phyloP scores from a whole-genome alignment of 2,888 invertebrate genomes.

The Tetanocera ferruginea region DNA sequence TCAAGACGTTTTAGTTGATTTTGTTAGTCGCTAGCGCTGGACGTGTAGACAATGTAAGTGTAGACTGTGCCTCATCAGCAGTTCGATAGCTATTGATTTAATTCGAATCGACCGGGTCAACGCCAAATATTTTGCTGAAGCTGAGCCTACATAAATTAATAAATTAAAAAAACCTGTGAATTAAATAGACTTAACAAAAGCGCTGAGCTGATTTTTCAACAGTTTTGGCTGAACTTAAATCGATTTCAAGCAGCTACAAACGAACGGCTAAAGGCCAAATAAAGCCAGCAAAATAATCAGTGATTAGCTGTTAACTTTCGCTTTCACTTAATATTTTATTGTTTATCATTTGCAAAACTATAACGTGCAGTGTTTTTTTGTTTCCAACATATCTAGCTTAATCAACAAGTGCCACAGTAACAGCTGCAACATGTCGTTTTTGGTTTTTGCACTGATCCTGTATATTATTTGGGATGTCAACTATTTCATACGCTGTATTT shows the following conservation, averaged over 20 bases:
- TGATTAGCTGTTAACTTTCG: not conserved
- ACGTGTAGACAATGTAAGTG: constrained; percentile 3
- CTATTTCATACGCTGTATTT: constrained; percentile 81
- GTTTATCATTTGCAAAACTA: not conserved
- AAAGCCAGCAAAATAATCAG: no score
- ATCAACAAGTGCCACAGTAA: no score
- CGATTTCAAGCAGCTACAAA: not conserved
- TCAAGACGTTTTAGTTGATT: not conserved
- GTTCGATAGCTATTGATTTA: not conserved
- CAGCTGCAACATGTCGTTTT: constrained; percentile 57
- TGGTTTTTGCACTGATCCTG: constrained; percentile 69
- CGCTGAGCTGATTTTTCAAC: not conserved
- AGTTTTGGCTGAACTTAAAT: not conserved
- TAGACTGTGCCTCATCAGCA: not conserved
- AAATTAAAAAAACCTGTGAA: not conserved
- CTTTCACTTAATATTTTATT: not conserved
- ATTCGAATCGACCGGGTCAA: not conserved
- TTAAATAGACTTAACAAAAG: not conserved
- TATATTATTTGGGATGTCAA: constrained; percentile 85
- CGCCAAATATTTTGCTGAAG: not conserved
- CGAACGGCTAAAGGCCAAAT: no score
- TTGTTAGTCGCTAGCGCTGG: not conserved
- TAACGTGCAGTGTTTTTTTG: not conserved
- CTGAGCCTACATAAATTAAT: not conserved
- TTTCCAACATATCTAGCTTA: no score